phyloP scores from a whole-genome alignment of 2,113 vertebrate genomes.

The Grallaria varia region DNA sequence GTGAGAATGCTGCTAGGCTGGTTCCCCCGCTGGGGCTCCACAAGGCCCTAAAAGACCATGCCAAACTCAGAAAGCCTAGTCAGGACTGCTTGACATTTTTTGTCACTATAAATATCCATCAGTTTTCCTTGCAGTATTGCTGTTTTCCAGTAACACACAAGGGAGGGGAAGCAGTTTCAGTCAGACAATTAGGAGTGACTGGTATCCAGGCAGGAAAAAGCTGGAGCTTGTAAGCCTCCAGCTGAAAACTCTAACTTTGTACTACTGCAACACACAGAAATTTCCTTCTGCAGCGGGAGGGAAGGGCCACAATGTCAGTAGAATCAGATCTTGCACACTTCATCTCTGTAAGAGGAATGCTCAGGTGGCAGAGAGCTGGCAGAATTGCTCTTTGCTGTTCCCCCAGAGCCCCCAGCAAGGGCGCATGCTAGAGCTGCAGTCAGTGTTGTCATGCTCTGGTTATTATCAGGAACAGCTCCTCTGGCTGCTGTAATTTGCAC shows the following conservation, averaged over 20 bases:
- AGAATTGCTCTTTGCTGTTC: not conserved
- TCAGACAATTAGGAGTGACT: not conserved
- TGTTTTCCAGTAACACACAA: not conserved
- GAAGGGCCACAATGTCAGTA: not conserved
- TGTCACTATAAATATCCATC: not conserved
- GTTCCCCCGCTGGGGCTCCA: not conserved
- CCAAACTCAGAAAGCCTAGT: not conserved
- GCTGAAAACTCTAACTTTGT: not conserved
- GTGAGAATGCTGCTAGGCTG: not conserved
- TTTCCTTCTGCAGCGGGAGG: not conserved
- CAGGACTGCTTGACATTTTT: not conserved
- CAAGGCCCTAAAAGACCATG: not conserved
- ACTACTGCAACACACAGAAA: fast-evolving
- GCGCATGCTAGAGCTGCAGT: not conserved
- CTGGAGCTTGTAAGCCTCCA: not conserved
- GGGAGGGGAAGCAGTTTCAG: not conserved
- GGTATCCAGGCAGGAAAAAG: not conserved
- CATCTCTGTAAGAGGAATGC: not conserved
- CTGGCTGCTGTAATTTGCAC: constrained; percentile 18
- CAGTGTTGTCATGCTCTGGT: constrained; percentile 16
- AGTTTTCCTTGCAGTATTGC: not conserved
- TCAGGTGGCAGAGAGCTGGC: not conserved
- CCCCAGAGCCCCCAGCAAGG: not conserved
- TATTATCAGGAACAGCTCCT: constrained; percentile 17
- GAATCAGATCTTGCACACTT: not conserved